Base-by-base conservation (phyloP, 1,140 invertebrate species). In the Solenopsis fugax region DNA sequence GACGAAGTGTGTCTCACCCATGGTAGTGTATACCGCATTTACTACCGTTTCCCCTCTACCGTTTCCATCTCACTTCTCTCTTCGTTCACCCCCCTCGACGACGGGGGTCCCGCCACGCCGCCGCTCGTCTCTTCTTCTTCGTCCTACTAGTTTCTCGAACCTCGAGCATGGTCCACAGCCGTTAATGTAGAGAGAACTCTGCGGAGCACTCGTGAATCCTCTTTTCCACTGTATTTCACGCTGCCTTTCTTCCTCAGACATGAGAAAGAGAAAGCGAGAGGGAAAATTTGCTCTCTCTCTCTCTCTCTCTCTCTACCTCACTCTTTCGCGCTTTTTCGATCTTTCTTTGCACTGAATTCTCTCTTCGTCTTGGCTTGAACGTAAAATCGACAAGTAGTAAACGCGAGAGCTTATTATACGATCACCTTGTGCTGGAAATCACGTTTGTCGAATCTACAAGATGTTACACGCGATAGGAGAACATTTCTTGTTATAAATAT, bases 141-240 rank as follows among this genome's bases (percentile, higher is more conserved):
- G 34, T 76, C 9, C 82, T 65, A 45, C 82, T 56, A 64, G 82
- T 78, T 65, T 37, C 85, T 80, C 85, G 50, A 87, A 84, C 86
- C 86, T 87, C 86, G 48, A 65, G 86, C 85, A 73, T 90, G 89
- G 86, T 88, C 88, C 78, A 54, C 72, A 77, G 87, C 85, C 71
- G 89, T 90, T 90, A 90, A 90, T 88, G 81, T 80, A 82, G 86
- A 88, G 88, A 90, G 89, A 90, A 90, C 76, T 90, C 72, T 37
- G 73, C 64, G 76, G 69, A 76, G 58, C 82, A 90, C 81, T 80
- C 77, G 80, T 87, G 89, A 90, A 90, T 90, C 77, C 89, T 90
- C 80, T 84, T 69, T 88, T 86, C 64, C 82, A 87, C 85, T 87
- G 62, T 85, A 85, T 76, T 65, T 77, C 73, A 78, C 48, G 62